Percentiles rank a stretch among this genome's conserved stretches.
phyloP scores from a whole-genome alignment of 2,113 vertebrate species.

The Sigmodon hispidus region DNA sequence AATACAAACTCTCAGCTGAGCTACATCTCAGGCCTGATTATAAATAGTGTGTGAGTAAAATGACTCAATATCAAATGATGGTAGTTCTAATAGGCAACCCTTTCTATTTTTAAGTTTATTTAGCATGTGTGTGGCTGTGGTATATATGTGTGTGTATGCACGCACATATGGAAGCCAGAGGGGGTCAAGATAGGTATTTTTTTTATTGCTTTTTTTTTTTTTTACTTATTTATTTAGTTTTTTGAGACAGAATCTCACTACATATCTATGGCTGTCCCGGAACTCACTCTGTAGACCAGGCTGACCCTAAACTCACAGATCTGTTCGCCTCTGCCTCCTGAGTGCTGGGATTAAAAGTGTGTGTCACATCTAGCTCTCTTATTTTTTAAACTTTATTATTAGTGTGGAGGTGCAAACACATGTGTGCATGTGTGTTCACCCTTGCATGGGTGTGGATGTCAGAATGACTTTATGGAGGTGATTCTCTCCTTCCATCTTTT shows the following conservation, averaged over 20 bases:
- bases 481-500: neutral
- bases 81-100: neutral
- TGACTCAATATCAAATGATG: neutral
- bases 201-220: neutral
- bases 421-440: too few relatives aligned
- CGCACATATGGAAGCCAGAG: neutral
- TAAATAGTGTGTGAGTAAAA: neutral
- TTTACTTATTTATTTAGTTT: neutral
- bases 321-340: neutral
- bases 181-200: neutral
- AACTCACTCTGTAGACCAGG: neutral
- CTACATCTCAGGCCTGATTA: too few relatives aligned
- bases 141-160: neutral
- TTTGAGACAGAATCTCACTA: neutral
- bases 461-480: neutral
- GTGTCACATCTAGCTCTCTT: neutral
- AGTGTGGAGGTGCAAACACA: neutral
- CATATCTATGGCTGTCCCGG: neutral
- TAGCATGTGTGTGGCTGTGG: neutral
- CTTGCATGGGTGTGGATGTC: neutral
- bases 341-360: neutral
- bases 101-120: neutral
- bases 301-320: neutral
- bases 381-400: neutral
- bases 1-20: neutral